A percentile compares a stretch with the other conserved stretches of the same genome.
phyloP scores from a whole-genome alignment of 2,797 vertebrate species.

The Trachops cirrhosus region DNA sequence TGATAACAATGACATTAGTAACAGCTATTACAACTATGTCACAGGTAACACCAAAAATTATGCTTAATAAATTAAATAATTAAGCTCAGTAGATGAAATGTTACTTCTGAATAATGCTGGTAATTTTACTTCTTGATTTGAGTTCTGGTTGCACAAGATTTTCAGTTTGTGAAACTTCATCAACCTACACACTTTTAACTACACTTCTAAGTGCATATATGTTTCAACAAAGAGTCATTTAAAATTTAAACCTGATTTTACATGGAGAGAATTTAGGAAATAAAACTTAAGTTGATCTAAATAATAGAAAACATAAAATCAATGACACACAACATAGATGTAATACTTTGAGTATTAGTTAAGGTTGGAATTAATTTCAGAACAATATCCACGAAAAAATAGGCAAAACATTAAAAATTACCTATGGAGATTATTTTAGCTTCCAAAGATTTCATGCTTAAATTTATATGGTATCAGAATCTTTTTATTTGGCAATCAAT shows the following conservation, averaged over 20 bases:
- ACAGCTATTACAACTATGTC: background rate
- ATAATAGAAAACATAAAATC: background rate
- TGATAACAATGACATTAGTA: slow-evolving; percentile 9
- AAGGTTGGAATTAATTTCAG: background rate
- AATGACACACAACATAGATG: background rate
- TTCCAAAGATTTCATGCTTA: background rate
- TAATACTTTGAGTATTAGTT: background rate
- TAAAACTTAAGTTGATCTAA: background rate
- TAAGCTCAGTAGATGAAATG: background rate
- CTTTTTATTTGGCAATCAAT: background rate
- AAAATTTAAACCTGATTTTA: background rate
- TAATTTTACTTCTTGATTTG: background rate
- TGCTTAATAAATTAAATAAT: background rate
- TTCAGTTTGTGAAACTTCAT: background rate
- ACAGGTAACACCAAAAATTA: background rate
- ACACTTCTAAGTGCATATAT: background rate
- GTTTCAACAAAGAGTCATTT: background rate
- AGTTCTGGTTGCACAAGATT: background rate
- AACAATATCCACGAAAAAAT: background rate
- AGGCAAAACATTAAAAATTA: background rate
- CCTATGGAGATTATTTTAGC: background rate
- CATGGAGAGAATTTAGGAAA: background rate
- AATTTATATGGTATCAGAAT: background rate
- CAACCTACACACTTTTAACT: background rate
- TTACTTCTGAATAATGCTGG: background rate